A percentile compares a stretch with the other conserved stretches of the same genome.
Conservation (phyloP, 2,113 vertebrate genomes). For the Trachemys scripta region DNA sequence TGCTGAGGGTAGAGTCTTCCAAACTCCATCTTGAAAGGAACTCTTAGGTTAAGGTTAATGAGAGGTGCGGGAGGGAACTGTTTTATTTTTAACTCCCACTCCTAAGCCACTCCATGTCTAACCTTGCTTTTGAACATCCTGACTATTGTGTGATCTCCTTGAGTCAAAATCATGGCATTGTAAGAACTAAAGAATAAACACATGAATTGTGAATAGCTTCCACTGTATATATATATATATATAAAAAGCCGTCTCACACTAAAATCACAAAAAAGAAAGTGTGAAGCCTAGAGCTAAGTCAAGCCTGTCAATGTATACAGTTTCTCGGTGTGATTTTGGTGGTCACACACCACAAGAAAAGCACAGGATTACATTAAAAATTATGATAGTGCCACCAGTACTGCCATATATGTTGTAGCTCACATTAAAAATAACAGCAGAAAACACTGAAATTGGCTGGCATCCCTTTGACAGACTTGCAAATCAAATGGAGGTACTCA, state of each 20-base stretch:
- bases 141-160: neutral
- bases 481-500: neutral
- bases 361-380: neutral
- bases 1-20: neutral
- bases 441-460: neutral
- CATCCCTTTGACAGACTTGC: neutral
- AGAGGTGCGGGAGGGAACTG: neutral
- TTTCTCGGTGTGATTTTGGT: neutral
- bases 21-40: neutral
- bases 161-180: neutral
- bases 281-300: accelerated
- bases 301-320: neutral
- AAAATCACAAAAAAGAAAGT: accelerated
- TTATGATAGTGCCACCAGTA: neutral
- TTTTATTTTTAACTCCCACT: neutral
- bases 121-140: neutral
- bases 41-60: accelerated
- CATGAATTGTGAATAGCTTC: neutral
- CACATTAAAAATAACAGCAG: neutral
- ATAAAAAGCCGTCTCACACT: neutral
- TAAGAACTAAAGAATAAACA: neutral
- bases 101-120: neutral
- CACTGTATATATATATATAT: no score
- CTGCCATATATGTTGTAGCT: neutral
- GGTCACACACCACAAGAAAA: neutral